Percentiles rank a stretch among this genome's conserved stretches.
Evolutionary conservation across 1,140 invertebrate species (phyloP).

Genomic region (Neodiprion lecontei): DNA sequence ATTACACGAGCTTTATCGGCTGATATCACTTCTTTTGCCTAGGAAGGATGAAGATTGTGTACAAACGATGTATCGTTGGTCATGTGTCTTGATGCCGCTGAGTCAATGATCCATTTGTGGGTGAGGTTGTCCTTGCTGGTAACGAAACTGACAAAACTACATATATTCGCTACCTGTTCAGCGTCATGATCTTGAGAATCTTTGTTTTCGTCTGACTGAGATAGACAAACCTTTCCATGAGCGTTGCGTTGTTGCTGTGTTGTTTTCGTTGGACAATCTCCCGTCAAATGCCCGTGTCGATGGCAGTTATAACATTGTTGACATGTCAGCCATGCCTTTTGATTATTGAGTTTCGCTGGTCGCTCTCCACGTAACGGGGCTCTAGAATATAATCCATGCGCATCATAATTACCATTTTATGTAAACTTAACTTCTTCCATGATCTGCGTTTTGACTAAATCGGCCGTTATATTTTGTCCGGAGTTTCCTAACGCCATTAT

Average conservation of each 20-base stretch:
- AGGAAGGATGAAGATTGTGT: not conserved
- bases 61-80: not conserved
- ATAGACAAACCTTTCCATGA: too few species aligned
- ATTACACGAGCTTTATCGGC: not conserved
- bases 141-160: not conserved
- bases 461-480: slow-evolving; percentile 35
- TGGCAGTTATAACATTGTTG: too few species aligned
- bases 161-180: not conserved
- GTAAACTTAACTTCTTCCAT: slow-evolving; percentile 43
- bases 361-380: too few species aligned
- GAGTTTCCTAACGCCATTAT: slow-evolving; percentile 49
- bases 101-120: not conserved
- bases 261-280: too few species aligned
- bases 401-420: not conserved
- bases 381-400: too few species aligned
- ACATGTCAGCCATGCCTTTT: too few species aligned
- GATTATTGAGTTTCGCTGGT: too few species aligned
- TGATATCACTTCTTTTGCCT: not conserved
- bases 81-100: not conserved
- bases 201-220: too few species aligned
- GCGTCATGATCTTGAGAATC: too few species aligned
- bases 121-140: not conserved
- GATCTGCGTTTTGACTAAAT: slow-evolving; percentile 46
- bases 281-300: too few species aligned
- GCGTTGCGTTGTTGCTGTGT: too few species aligned